These are phyloP conservation scores for Rhinoderma darwinii DNA, from an alignment of 2,113 vertebrate genomes.

Conservation along the genomic window DNA sequence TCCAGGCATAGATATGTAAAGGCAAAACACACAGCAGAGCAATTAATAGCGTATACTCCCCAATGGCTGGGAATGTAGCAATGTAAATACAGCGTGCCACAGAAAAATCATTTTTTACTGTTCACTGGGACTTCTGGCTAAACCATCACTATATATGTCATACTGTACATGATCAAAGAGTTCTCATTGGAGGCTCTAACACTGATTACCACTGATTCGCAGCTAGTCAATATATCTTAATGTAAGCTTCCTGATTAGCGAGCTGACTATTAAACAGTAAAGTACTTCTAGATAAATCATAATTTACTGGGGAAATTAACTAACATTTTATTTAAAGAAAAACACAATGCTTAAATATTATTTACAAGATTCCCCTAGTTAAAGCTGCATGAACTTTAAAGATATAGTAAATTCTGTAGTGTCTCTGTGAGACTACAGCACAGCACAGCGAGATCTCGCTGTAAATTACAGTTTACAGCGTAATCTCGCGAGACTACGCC, in stretches of 20 bases:
- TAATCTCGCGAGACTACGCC: no score
- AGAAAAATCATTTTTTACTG: conserved; percentile 35
- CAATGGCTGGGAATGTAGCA: conserved; percentile 5
- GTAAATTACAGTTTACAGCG: no score
- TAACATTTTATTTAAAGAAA: no score
- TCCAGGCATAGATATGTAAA: conserved; percentile 40
- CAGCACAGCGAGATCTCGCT: no score
- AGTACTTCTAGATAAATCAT: background rate
- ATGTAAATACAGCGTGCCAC: conserved; percentile 14
- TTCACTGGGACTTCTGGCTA: background rate
- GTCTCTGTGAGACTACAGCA: no score
- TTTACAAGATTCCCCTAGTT: no score
- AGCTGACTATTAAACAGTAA: no score
- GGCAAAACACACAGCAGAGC: conserved; percentile 26
- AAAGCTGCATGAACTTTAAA: no score
- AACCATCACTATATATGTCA: conserved; percentile 30
- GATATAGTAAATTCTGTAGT: no score
- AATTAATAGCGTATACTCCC: conserved; percentile 29
- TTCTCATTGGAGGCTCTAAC: conserved; percentile 11
- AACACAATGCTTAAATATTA: no score
- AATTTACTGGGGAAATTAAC: background rate
- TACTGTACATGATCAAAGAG: conserved; percentile 26
- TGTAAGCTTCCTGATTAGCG: background rate
- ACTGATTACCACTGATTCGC: background rate
- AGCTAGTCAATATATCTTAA: conserved; percentile 7